Base-by-base conservation (phyloP, 2,113 vertebrate species). In the Pipa parva region DNA sequence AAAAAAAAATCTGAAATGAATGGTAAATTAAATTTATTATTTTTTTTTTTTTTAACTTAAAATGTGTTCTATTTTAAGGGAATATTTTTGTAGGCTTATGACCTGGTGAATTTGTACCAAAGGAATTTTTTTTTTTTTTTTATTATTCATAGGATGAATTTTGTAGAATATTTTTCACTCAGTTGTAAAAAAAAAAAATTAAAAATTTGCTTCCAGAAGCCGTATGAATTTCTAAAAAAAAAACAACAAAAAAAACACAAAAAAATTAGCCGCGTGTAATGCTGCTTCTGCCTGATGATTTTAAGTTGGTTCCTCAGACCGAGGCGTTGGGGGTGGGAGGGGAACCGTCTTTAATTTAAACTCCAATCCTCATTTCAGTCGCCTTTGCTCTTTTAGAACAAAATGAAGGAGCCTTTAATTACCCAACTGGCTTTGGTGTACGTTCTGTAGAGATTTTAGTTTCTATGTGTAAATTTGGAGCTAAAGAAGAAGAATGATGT, bases 381-480 rank as follows among this genome's bases (percentile, higher is more conserved):
- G n/a, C 48, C 33, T 48, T 68, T 55, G n/a, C 49, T 52, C 33
- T 55, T 24, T 39, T 50, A n/a, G 22, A 58, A 22, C 10, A 64
- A 28, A 56, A 51, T 21, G 25, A 24, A 71, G 57, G 56, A 26
- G 52, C 63, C 75, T 65, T 72, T 61, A 75, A 72, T n/a, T n/a
- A 68, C 74, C 74, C 79, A 73, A 71, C 75, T 7, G 0, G 77
- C 75, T 73, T 75, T 72, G 77, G 78, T 69, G 73, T 79, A 71
- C 70, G 71, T 75, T 77, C 72, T 80, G 77, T 79, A 84, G 83
- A 82, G 77, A 79, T 73, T 76, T 51, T 42, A 13, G 10, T 79
- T 75, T 79, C 77, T 83, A 13, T 74, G 77, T 78, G 77, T 83
- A 83, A 80, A 78, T 75, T 80, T 81, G 80, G 82, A 80, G 73